These are phyloP conservation scores for Ladona fulva DNA, from an alignment of 1,140 invertebrate genomes.

Conservation along the genomic window DNA sequence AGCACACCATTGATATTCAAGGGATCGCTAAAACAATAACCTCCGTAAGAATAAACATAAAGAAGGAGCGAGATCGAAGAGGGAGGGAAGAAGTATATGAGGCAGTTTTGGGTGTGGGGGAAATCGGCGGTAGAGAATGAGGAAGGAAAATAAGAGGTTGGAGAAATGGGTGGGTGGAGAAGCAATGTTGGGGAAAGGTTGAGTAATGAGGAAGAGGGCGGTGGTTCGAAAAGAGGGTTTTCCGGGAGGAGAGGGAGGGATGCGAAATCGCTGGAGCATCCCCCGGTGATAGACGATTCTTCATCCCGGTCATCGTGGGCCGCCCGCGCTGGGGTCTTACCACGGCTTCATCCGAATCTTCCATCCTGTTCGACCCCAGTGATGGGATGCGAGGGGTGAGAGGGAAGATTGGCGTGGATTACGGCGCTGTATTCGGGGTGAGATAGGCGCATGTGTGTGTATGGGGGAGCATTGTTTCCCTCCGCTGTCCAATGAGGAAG, in stretches of 20 bases:
- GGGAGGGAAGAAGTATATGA: too few relatives aligned
- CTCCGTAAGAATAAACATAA: too few relatives aligned
- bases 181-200: neutral
- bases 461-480: neutral
- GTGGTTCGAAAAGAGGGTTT: neutral
- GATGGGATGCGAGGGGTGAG: too few relatives aligned
- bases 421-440: too few relatives aligned
- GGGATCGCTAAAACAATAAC: too few relatives aligned
- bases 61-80: too few relatives aligned
- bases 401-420: neutral
- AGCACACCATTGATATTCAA: too few relatives aligned
- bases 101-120: too few relatives aligned
- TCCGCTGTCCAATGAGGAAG: too few relatives aligned
- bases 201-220: constrained; percentile 1
- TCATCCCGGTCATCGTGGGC: neutral
- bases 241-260: neutral
- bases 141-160: neutral
- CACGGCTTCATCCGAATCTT: too few relatives aligned
- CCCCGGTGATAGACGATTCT: neutral
- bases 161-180: neutral
- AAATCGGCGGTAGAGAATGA: neutral
- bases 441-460: neutral
- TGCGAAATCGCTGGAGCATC: neutral
- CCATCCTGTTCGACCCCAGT: too few relatives aligned
- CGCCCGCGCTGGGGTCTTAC: too few relatives aligned